Conservation (phyloP, 2,888 invertebrate genomes). For the Xestoiulus laeticollis region DNA sequence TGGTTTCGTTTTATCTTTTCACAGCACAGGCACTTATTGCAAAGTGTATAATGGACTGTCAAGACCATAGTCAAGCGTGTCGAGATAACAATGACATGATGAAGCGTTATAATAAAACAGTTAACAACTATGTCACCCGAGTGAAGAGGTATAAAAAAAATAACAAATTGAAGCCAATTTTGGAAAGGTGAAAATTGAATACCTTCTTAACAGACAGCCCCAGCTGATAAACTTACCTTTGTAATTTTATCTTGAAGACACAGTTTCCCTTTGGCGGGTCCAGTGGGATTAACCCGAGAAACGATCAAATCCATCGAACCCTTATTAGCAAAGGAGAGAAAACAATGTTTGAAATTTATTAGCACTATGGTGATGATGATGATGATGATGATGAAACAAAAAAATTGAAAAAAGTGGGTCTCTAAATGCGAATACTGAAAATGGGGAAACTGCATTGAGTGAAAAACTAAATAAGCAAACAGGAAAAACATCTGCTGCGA, state of each 20-base stretch:
- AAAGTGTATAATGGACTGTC: not conserved
- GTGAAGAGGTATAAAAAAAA: not conserved
- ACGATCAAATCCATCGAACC: constrained; percentile 16
- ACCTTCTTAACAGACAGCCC: not conserved
- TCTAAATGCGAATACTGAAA: not conserved
- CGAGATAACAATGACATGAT: not conserved
- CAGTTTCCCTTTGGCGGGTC: constrained; percentile 48
- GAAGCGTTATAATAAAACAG: not conserved
- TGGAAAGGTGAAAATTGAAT: not conserved
- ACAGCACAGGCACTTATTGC: not conserved
- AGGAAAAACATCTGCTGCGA: constrained; percentile 48
- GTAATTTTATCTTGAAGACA: constrained; percentile 38
- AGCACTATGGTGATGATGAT: constrained; percentile 17
- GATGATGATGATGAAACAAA: too few relatives aligned
- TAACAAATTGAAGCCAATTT: not conserved
- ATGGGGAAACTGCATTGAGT: constrained; percentile 48
- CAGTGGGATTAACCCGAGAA: constrained; percentile 12
- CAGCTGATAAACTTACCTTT: constrained; percentile 20
- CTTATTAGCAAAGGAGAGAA: not conserved
- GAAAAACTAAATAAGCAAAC: constrained; percentile 51
- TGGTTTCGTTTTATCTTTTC: not conserved
- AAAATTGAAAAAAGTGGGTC: constrained; percentile 8
- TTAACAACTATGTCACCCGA: not conserved
- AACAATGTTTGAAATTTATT: not conserved
- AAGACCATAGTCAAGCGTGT: not conserved